phyloP scores from a whole-genome alignment of 2,888 invertebrate species.

The Chrysolina americana region DNA sequence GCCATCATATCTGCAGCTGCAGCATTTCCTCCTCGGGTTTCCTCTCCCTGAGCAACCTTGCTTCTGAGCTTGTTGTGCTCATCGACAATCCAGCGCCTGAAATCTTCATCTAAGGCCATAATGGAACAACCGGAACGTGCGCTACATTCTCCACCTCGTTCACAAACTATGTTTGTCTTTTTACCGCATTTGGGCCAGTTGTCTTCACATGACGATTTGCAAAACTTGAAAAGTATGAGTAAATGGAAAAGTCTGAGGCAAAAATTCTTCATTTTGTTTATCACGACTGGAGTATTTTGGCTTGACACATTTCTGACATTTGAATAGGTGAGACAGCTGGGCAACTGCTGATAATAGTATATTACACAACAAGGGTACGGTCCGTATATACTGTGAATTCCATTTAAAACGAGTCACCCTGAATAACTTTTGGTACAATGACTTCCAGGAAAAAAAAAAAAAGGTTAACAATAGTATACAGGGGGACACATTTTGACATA shows the following conservation, averaged over 20 bases:
- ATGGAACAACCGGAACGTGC: constrained; percentile 28
- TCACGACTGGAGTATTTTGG: not conserved
- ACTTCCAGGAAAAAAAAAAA: no score
- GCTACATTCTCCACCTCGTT: constrained; percentile 27
- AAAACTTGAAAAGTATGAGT: not conserved
- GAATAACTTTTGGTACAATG: no score
- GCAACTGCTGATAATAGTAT: no score
- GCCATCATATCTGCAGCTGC: constrained; percentile 43
- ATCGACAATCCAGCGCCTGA: constrained; percentile 35
- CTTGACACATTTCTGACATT: no score
- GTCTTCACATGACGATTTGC: constrained; percentile 21
- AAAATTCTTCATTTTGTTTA: not conserved
- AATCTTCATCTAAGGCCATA: constrained; percentile 27
- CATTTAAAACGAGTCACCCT: no score
- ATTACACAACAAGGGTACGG: no score
- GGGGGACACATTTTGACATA: no score
- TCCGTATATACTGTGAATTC: no score
- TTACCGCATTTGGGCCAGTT: constrained; percentile 36
- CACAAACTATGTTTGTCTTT: constrained; percentile 32
- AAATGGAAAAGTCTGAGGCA: not conserved
- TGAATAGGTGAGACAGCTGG: no score
- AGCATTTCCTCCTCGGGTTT: constrained; percentile 40
- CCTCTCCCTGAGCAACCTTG: constrained; percentile 39
- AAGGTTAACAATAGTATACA: no score
- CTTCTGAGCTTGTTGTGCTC: constrained; percentile 44